These are phyloP conservation scores for Aselliscus stoliczkanus DNA, from an alignment of 2,797 vertebrate species.

Conservation along the genomic window DNA sequence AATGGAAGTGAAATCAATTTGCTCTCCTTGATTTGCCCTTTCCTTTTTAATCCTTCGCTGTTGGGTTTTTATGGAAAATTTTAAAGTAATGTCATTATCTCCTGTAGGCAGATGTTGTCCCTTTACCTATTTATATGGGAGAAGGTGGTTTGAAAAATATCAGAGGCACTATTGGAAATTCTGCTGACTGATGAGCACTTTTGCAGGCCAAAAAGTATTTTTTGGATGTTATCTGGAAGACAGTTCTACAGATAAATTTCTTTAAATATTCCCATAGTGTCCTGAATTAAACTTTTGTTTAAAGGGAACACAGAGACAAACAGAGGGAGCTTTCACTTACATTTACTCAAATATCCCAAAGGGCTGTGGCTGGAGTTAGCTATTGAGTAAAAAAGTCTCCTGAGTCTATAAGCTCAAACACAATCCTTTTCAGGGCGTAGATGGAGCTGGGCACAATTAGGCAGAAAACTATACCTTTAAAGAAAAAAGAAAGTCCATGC, in stretches of 20 bases:
- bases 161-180: slow-evolving; percentile 43
- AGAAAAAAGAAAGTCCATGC: slow-evolving; percentile 57
- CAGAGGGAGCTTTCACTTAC: slow-evolving; percentile 57
- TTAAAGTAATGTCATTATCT: slow-evolving; percentile 54
- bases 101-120: background rate
- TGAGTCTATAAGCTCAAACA: slow-evolving; percentile 64
- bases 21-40: slow-evolving; percentile 44
- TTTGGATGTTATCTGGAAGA: slow-evolving; percentile 60
- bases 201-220: slow-evolving; percentile 42
- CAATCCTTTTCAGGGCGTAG: slow-evolving; percentile 63
- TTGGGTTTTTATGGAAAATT: slow-evolving; percentile 45
- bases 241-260: slow-evolving; percentile 61
- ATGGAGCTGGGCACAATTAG: slow-evolving; percentile 71
- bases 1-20: slow-evolving; percentile 36
- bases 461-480: slow-evolving; percentile 61
- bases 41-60: background rate
- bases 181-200: slow-evolving; percentile 61
- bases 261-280: slow-evolving; percentile 63
- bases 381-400: slow-evolving; percentile 67
- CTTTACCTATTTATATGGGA: slow-evolving; percentile 51
- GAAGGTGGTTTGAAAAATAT: slow-evolving; percentile 35
- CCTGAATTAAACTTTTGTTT: slow-evolving; percentile 75
- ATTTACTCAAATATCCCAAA: slow-evolving; percentile 66
- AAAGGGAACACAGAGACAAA: slow-evolving; percentile 66
- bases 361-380: slow-evolving; percentile 46